Percentiles rank a stretch among this genome's conserved stretches.
Evolutionary conservation across 1,140 invertebrate species (phyloP).

Genomic region (Drosophila lacertosa): DNA sequence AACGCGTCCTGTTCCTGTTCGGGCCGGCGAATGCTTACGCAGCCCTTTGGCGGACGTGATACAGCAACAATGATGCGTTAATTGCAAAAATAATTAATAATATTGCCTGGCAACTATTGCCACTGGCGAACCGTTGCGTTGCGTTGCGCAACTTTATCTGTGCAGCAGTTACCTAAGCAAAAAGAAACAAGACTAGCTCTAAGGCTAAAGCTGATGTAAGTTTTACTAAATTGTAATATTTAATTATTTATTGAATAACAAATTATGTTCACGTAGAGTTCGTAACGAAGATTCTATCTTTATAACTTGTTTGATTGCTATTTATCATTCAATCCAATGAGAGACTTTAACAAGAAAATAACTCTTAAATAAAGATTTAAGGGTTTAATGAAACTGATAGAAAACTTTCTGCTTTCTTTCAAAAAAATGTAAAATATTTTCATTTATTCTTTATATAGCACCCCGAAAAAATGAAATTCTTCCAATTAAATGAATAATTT

Average conservation of each 20-base stretch:
- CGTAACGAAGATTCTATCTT: too few relatives aligned
- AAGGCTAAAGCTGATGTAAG: too few relatives aligned
- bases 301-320: too few relatives aligned
- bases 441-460: too few relatives aligned
- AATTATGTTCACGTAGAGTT: not conserved
- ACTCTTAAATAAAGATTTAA: too few relatives aligned
- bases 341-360: too few relatives aligned
- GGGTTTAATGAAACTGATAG: too few relatives aligned
- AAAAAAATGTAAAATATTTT: too few relatives aligned
- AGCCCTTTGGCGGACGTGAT: conserved; percentile 68
- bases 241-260: not conserved
- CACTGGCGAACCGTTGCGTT: not conserved
- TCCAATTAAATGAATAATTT: not conserved
- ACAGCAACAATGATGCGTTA: conserved; percentile 78
- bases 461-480: too few relatives aligned
- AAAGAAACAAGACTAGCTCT: not conserved
- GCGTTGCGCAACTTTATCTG: not conserved
- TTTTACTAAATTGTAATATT: not conserved
- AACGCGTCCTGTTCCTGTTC: conserved; percentile 36
- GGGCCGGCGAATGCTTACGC: conserved; percentile 56
- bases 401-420: too few relatives aligned
- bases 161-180: conserved; percentile 3
- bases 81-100: conserved; percentile 82
- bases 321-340: too few relatives aligned
- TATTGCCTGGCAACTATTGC: conserved; percentile 54